Evolutionary conservation across 2,888 invertebrate species (phyloP).

Genomic region (Drosophila mimetica): DNA sequence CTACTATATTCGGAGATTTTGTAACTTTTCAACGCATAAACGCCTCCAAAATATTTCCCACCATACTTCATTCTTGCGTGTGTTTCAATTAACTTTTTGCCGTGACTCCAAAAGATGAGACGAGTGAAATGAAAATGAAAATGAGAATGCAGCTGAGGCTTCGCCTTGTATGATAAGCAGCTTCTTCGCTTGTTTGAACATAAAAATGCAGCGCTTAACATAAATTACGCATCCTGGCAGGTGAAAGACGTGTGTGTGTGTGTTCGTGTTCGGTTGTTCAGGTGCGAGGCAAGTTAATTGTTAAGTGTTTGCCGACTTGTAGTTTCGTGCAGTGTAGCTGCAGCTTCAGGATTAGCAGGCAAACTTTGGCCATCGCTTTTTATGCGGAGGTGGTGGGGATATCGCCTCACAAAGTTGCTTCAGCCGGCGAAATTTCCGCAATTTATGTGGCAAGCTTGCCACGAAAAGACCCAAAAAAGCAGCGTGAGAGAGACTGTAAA

Average conservation of each 20-base stretch:
- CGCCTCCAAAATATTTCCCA: conserved; percentile 27
- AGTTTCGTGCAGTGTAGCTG: conserved; percentile 44
- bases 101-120: conserved; percentile 60
- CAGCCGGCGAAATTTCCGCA: conserved; percentile 51
- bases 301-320: conserved; percentile 67
- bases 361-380: conserved; percentile 60
- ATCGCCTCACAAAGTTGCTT: conserved; percentile 65
- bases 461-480: conserved; percentile 35
- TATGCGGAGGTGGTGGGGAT: conserved; percentile 22
- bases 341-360: conserved; percentile 67
- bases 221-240: conserved; percentile 70
- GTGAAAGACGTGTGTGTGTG: conserved; percentile 1
- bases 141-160: conserved; percentile 55
- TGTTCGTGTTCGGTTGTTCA: conserved; percentile 38
- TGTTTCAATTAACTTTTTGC: conserved; percentile 80
- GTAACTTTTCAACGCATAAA: background rate
- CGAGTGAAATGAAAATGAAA: conserved; percentile 36
- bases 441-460: conserved; percentile 64
- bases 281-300: conserved; percentile 76
- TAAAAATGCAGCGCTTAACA: conserved; percentile 78
- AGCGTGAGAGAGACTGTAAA: conserved; percentile 69
- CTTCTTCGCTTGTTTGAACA: conserved; percentile 78
- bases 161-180: conserved; percentile 70
- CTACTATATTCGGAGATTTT: background rate
- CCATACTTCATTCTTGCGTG: conserved; percentile 67